Evolutionary conservation across 2,113 vertebrate genomes (phyloP).

Genomic region (Ellobius talpinus): DNA sequence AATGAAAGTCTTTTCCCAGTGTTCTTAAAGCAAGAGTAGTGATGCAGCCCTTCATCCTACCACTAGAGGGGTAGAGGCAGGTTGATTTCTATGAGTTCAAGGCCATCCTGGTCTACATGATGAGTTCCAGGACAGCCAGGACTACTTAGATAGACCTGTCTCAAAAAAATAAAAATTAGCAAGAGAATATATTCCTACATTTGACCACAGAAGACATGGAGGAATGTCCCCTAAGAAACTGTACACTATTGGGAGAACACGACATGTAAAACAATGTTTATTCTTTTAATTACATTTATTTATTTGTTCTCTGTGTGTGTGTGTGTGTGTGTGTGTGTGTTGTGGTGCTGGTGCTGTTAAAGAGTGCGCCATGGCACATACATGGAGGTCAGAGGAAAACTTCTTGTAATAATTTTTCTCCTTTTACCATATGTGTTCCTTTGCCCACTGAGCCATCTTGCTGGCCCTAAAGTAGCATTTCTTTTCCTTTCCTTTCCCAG

Average conservation of each 20-base stretch:
- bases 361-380: too few species aligned
- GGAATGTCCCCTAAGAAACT: neutral
- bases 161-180: neutral
- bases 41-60: neutral
- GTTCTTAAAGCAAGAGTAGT: neutral
- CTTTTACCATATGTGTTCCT: neutral
- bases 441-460: neutral
- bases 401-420: neutral
- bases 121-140: neutral
- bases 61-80: neutral
- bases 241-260: neutral
- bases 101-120: neutral
- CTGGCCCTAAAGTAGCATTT: neutral
- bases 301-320: neutral
- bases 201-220: neutral
- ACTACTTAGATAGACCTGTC: neutral
- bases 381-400: neutral
- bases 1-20: conserved; percentile 25
- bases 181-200: conserved; percentile 4
- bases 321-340: neutral
- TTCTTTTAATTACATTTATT: neutral
- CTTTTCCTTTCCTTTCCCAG: neutral
- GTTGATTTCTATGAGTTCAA: neutral
- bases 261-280: neutral
- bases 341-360: too few species aligned